phyloP scores from a whole-genome alignment of 2,888 invertebrate species.

The Lasioglossum vierecki region DNA sequence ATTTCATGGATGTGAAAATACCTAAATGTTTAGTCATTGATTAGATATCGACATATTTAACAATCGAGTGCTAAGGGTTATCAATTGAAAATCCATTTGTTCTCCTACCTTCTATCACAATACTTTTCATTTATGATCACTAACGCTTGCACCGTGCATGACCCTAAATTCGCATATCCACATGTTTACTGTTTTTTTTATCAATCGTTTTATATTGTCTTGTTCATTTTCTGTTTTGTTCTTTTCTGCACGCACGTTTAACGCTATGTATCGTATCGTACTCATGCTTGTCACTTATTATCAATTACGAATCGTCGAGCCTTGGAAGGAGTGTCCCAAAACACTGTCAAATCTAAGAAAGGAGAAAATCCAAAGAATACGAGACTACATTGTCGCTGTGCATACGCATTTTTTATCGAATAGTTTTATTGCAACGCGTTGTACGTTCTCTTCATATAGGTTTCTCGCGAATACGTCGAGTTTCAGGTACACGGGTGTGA shows the following conservation, averaged over 20 bases:
- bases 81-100: constrained; percentile 9
- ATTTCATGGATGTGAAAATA: too few relatives aligned
- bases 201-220: background rate
- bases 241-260: background rate
- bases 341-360: background rate
- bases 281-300: background rate
- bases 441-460: background rate
- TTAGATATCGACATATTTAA: too few relatives aligned
- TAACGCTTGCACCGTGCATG: constrained; percentile 64
- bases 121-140: constrained; percentile 59
- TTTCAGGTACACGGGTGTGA: constrained; percentile 62
- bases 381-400: background rate
- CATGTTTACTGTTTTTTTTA: background rate
- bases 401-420: background rate
- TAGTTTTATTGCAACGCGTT: background rate
- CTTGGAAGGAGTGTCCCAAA: background rate
- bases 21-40: too few relatives aligned
- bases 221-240: background rate
- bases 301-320: constrained; percentile 17
- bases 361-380: background rate
- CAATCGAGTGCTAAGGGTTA: too few relatives aligned
- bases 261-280: background rate
- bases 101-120: constrained; percentile 1
- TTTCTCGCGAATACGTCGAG: constrained; percentile 34
- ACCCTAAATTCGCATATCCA: constrained; percentile 18